phyloP scores from a whole-genome alignment of 2,797 vertebrate species.

The Neoniphon sammara region DNA sequence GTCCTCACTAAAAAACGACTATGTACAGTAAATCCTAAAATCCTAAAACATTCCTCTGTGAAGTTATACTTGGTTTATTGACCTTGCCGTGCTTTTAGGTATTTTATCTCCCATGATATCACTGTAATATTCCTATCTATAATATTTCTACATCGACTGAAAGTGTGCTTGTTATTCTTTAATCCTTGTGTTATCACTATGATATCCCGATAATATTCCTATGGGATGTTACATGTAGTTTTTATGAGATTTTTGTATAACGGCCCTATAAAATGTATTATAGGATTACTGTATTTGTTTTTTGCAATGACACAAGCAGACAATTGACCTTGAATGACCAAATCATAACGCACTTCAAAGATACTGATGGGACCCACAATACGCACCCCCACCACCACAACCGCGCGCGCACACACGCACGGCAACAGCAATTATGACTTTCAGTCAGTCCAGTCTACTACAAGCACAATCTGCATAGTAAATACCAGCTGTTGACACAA shows the following conservation, averaged over 20 bases:
- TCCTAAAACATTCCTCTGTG: conserved; percentile 42
- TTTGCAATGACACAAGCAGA: neutral
- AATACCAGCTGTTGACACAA: conserved; percentile 51
- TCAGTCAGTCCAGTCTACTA: neutral
- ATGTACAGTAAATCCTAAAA: conserved; percentile 57
- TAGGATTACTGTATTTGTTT: no score
- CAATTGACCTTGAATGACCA: neutral
- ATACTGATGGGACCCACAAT: conserved; percentile 1
- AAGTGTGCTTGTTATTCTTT: no score
- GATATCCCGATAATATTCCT: no score
- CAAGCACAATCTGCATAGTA: conserved; percentile 40
- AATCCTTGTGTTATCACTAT: no score
- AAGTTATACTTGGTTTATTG: no score
- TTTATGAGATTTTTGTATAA: no score
- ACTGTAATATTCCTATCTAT: neutral
- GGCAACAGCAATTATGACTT: conserved; percentile 1
- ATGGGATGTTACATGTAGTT: no score
- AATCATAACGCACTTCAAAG: neutral
- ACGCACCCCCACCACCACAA: neutral
- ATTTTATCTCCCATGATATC: neutral
- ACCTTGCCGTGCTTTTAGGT: neutral
- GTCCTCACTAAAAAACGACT: conserved; percentile 20
- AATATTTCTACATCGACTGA: neutral
- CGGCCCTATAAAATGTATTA: no score
- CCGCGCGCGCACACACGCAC: conserved; percentile 1